Conservation (phyloP, 1,140 invertebrate genomes). For the Drosophila tsacasi region DNA sequence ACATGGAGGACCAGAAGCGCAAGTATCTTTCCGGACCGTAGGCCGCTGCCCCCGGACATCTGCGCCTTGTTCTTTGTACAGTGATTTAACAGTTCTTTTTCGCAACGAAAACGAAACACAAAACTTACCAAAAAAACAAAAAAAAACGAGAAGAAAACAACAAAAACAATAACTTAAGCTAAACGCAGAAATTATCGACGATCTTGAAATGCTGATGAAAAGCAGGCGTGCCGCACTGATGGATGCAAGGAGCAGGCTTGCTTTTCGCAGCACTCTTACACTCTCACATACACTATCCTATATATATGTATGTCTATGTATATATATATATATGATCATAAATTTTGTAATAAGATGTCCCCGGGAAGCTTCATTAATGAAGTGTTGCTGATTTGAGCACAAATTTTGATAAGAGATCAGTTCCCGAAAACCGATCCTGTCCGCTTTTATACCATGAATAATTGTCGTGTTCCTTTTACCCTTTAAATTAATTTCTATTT, state of each 20-base stretch:
- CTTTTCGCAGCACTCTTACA: constrained; percentile 13
- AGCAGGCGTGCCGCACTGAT: background rate
- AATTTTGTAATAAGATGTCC: constrained; percentile 29
- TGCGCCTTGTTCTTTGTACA: constrained; percentile 58
- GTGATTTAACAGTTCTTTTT: constrained; percentile 70
- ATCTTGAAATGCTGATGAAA: constrained; percentile 45
- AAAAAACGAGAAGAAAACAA: constrained; percentile 17
- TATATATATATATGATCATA: constrained; percentile 29
- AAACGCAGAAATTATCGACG: constrained; percentile 45
- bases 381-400: constrained; percentile 35
- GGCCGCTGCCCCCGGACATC: background rate
- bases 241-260: constrained; percentile 3
- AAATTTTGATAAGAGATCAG: constrained; percentile 34
- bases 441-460: constrained; percentile 22
- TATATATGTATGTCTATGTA: constrained; percentile 15
- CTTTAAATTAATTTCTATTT: constrained; percentile 27
- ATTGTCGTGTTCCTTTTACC: constrained; percentile 17
- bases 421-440: background rate
- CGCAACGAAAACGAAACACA: constrained; percentile 65
- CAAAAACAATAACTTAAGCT: constrained; percentile 14
- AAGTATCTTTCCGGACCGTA: constrained; percentile 80
- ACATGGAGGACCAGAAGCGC: constrained; percentile 81
- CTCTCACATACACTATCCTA: constrained; percentile 40
- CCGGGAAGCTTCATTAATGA: background rate
- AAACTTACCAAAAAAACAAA: constrained; percentile 51